A percentile compares a stretch with the other conserved stretches of the same genome.
Conservation (phyloP, 1,140 invertebrate genomes). For the Zaprionus gabonicus region DNA sequence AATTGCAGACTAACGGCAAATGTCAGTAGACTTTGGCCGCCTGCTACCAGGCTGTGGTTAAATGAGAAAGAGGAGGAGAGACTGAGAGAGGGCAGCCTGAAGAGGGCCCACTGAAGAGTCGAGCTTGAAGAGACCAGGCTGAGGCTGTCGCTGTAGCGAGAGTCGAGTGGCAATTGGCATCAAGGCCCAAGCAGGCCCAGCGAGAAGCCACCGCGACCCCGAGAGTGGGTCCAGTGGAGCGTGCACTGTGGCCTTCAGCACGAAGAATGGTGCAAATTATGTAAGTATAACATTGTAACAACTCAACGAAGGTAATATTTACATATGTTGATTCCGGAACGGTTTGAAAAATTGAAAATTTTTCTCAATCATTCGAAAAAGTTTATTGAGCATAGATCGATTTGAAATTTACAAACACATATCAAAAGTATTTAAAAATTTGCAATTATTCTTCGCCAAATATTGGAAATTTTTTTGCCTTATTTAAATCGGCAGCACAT, state of each 20-base stretch:
- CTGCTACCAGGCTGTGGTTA: background rate
- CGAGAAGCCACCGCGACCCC: conserved; percentile 13
- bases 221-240: conserved; percentile 8
- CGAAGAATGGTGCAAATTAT: background rate
- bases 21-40: conserved; percentile 34
- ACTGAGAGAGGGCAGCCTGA: background rate
- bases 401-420: background rate
- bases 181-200: conserved; percentile 37
- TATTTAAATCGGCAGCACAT: background rate
- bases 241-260: conserved; percentile 39
- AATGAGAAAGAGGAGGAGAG: background rate
- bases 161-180: conserved; percentile 68
- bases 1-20: conserved; percentile 45
- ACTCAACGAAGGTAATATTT: conserved; percentile 12
- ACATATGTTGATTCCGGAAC: background rate
- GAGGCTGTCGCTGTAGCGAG: conserved; percentile 23
- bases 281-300: background rate
- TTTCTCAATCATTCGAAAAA: background rate
- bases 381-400: background rate
- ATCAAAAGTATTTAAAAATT: background rate
- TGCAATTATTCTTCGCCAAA: background rate
- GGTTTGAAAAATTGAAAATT: background rate
- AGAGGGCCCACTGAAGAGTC: background rate
- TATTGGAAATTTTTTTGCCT: background rate
- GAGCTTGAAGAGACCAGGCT: background rate